Base-by-base conservation (phyloP, 2,797 vertebrate genomes). In the Tachyglossus aculeatus region DNA sequence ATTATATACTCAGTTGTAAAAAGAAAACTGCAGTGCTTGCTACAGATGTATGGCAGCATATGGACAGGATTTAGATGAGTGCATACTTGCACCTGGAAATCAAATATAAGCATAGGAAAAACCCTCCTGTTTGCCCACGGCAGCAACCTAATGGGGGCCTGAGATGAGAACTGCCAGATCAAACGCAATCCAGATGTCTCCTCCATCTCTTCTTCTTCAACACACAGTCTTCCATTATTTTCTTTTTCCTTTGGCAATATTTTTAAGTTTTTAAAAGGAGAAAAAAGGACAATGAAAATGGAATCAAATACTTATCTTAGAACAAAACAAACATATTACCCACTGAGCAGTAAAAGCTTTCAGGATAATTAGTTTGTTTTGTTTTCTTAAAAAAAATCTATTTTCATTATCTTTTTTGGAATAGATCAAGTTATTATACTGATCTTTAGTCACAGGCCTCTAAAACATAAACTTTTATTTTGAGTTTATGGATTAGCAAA, bases 41-140 rank as follows among this genome's bases (percentile, higher is more conserved):
- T 37, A 40, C 66, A 78, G 77, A 78, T 63, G 40, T 51, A 9
- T n/a, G 43, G 14, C 18, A 64, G 41, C 41, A 41, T 65, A 29
- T 21, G 77, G 59, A 33, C 43, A 62, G 67, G 79, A 81, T 74
- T 63, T 65, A 71, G 52, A 12, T 62, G 40, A 50, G 40, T 77
- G 58, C 66, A 57, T 70, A 55, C n/a, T 77, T 80, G 34, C 75
- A 82, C 57, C 66, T 68, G 47, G 77, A 86, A 82, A 72, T 79
- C 48, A 74, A 53, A 44, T 54, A 41, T 24, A 71, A 82, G 43
- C 31, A 29, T 2, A 34, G 22, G 38, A 21, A 72, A n/a, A 44
- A 40, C 9, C 25, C 48, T 72, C 22, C 19, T 62, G 29, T 69
- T 67, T 37, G 41, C n/a, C 16, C 3, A 9, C 3, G 9, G 6